These are phyloP conservation scores for Bothrops jararaca DNA, from an alignment of 2,113 vertebrate genomes.

Conservation along the genomic window DNA sequence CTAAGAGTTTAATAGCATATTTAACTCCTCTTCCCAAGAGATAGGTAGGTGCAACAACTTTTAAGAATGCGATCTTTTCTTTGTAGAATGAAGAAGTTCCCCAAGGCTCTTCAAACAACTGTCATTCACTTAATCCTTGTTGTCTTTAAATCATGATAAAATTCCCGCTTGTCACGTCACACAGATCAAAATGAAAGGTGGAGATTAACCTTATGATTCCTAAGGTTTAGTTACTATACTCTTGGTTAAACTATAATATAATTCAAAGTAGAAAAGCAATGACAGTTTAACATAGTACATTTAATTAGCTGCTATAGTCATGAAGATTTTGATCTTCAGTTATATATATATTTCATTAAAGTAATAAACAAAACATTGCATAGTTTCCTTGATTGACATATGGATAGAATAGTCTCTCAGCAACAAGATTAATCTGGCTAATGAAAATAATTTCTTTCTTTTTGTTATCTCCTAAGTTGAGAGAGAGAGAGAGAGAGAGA, in stretches of 20 bases:
- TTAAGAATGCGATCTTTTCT: constrained; percentile 26
- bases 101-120: constrained; percentile 41
- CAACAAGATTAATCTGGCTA: constrained; percentile 10
- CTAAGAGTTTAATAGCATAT: background rate
- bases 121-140: constrained; percentile 52
- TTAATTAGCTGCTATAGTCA: constrained; percentile 13
- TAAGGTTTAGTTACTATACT: constrained; percentile 41
- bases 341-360: background rate
- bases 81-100: constrained; percentile 34
- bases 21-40: background rate
- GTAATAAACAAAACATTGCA: background rate
- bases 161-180: constrained; percentile 56
- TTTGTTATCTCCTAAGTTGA: background rate
- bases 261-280: constrained; percentile 17
- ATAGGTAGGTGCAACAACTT: constrained; percentile 27
- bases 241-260: constrained; percentile 27
- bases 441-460: background rate
- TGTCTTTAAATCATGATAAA: constrained; percentile 54
- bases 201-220: constrained; percentile 53
- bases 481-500: background rate
- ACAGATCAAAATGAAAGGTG: constrained; percentile 48
- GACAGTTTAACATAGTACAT: background rate
- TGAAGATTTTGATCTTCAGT: constrained; percentile 32
- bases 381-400: constrained; percentile 28
- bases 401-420: constrained; percentile 23